A percentile compares a stretch with the other conserved stretches of the same genome.
These are phyloP conservation scores for Excalfactoria chinensis DNA, from an alignment of 2,113 vertebrate genomes.

Conservation along the genomic window DNA sequence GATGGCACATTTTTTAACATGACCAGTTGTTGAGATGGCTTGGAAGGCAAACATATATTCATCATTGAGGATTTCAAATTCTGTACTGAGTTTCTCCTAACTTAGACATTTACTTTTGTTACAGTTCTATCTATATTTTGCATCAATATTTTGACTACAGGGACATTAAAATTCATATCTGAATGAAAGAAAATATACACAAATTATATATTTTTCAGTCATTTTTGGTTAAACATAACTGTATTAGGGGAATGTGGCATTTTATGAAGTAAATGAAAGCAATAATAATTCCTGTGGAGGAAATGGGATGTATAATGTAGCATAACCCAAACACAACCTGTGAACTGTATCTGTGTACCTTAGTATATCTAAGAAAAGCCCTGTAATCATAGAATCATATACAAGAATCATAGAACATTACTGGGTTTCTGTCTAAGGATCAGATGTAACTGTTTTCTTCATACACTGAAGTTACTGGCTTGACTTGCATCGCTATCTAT, in stretches of 20 bases:
- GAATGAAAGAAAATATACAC: neutral
- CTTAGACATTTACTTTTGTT: neutral
- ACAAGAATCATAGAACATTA: neutral
- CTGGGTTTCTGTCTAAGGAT: neutral
- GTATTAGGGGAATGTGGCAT: neutral
- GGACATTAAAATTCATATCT: conserved; percentile 2
- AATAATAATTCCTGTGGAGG: neutral
- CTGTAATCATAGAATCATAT: neutral
- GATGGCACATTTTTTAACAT: neutral
- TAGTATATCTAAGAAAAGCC: neutral
- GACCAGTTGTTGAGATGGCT: neutral
- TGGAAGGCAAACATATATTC: neutral
- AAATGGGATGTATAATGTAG: neutral
- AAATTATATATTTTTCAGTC: conserved; percentile 31
- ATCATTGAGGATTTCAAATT: neutral
- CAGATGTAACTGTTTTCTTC: neutral
- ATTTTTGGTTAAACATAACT: conserved; percentile 48
- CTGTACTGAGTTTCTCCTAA: neutral
- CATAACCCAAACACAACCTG: neutral
- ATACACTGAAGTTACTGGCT: neutral
- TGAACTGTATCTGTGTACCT: neutral
- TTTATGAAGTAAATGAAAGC: neutral
- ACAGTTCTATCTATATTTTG: conserved; percentile 8
- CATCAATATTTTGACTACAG: conserved; percentile 2
- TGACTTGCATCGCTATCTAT: neutral